Conservation (phyloP, 2,797 vertebrate species). For the Gambusia yucatana region DNA sequence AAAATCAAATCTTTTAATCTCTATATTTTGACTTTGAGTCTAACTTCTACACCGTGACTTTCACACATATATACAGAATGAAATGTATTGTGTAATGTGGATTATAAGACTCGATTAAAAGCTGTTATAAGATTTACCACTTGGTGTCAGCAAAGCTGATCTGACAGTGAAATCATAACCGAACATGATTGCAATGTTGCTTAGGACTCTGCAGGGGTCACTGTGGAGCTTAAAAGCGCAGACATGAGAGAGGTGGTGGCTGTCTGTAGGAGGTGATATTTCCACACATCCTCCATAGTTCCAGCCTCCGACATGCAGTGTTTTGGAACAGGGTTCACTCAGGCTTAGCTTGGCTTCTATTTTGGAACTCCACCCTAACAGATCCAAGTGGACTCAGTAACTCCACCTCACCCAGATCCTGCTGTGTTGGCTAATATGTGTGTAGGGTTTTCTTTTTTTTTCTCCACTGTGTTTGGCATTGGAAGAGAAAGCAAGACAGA, state of each 20-base stretch:
- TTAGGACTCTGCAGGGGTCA: conserved; percentile 52
- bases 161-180: neutral
- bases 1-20: no score
- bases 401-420: conserved; percentile 50
- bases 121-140: conserved; percentile 17
- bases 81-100: neutral
- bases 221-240: conserved; percentile 36
- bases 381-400: conserved; percentile 56
- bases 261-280: conserved; percentile 48
- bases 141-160: conserved; percentile 30
- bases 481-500: conserved; percentile 22
- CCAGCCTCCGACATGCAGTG: conserved; percentile 23
- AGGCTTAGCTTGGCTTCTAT: conserved; percentile 63
- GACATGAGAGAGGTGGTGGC: neutral
- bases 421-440: conserved; percentile 11
- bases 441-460: neutral
- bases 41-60: neutral
- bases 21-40: neutral
- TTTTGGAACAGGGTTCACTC: conserved; percentile 61
- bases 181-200: neutral
- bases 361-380: conserved; percentile 67
- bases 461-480: conserved; percentile 21
- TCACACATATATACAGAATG: neutral
- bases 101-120: neutral
- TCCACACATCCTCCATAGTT: conserved; percentile 18